These are phyloP conservation scores for Habrosyne pyritoides DNA, from an alignment of 2,888 invertebrate species.

Conservation along the genomic window DNA sequence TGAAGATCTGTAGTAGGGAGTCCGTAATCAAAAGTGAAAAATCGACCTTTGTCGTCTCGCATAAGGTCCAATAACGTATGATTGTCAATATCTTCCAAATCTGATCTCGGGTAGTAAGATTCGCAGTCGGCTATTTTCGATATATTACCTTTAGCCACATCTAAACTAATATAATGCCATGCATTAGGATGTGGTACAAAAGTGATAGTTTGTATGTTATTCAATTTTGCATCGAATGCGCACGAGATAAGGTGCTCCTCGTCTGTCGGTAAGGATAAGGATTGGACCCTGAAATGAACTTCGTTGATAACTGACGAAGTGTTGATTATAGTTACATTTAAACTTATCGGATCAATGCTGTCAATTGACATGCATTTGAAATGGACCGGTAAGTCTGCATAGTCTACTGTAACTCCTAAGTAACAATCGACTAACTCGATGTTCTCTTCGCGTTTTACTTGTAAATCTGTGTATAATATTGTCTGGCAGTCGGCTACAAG, in stretches of 20 bases:
- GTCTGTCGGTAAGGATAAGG: slow-evolving; percentile 79
- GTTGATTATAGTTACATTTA: slow-evolving; percentile 69
- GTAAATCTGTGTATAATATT: slow-evolving; percentile 85
- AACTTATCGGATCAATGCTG: slow-evolving; percentile 52
- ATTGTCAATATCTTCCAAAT: slow-evolving; percentile 54
- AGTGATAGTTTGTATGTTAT: slow-evolving; percentile 59
- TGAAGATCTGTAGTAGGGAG: slow-evolving; percentile 85
- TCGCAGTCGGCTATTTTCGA: slow-evolving; percentile 64
- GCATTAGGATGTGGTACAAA: slow-evolving; percentile 82
- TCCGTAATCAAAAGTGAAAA: slow-evolving; percentile 90
- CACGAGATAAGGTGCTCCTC: slow-evolving; percentile 75
- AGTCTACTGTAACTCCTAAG: slow-evolving; percentile 49
- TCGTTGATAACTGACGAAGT: slow-evolving; percentile 45
- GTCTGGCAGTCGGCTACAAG: slow-evolving; percentile 87
- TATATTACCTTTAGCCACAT: slow-evolving; percentile 44
- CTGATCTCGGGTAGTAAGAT: slow-evolving; percentile 50
- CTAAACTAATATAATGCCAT: slow-evolving; percentile 83
- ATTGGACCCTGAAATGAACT: slow-evolving; percentile 74
- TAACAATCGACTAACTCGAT: slow-evolving; percentile 65
- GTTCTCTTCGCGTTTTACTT: slow-evolving; percentile 76
- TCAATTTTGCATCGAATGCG: slow-evolving; percentile 72
- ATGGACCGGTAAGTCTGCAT: slow-evolving; percentile 49
- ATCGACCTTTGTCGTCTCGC: slow-evolving; percentile 87
- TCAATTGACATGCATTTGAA: slow-evolving; percentile 81
- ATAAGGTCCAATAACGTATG: slow-evolving; percentile 65